Conservation (phyloP, 2,113 vertebrate species). For the Amphilophus citrinellus region DNA sequence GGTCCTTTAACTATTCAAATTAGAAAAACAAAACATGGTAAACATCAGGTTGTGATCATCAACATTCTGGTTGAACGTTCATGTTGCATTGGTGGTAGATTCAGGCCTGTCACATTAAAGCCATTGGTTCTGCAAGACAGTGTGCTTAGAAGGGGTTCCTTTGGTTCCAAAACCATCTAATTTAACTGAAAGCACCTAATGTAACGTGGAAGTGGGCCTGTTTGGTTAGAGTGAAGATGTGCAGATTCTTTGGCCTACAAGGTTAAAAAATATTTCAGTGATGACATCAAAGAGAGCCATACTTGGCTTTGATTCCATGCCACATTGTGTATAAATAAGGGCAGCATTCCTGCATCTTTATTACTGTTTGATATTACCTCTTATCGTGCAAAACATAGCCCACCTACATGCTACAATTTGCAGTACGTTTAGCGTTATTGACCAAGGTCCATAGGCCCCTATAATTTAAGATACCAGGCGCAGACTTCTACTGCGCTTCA, state of each 20-base stretch:
- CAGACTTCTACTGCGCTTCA: slow-evolving; percentile 52
- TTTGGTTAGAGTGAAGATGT: slow-evolving; percentile 6
- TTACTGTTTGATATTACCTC: slow-evolving; percentile 62
- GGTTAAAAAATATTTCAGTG: slow-evolving; percentile 11
- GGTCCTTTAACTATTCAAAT: background rate
- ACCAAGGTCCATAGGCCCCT: slow-evolving; percentile 58
- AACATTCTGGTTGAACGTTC: background rate
- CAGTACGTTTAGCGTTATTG: slow-evolving; percentile 70
- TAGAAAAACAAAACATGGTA: background rate
- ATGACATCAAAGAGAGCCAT: slow-evolving; percentile 22
- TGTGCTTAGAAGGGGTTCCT: background rate
- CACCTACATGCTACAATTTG: slow-evolving; percentile 64
- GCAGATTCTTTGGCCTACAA: background rate
- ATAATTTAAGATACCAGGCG: slow-evolving; percentile 62
- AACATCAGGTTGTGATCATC: background rate
- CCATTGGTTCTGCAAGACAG: background rate
- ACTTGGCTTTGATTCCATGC: slow-evolving; percentile 47
- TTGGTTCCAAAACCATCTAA: background rate
- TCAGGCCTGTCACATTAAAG: background rate
- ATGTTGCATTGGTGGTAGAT: background rate
- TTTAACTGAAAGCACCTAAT: slow-evolving; percentile 17
- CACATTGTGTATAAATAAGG: slow-evolving; percentile 48
- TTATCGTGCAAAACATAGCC: slow-evolving; percentile 57
- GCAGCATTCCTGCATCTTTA: slow-evolving; percentile 34
- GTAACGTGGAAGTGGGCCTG: background rate